These are phyloP conservation scores for Drosophila saltans DNA, from an alignment of 1,140 invertebrate species.

Conservation along the genomic window DNA sequence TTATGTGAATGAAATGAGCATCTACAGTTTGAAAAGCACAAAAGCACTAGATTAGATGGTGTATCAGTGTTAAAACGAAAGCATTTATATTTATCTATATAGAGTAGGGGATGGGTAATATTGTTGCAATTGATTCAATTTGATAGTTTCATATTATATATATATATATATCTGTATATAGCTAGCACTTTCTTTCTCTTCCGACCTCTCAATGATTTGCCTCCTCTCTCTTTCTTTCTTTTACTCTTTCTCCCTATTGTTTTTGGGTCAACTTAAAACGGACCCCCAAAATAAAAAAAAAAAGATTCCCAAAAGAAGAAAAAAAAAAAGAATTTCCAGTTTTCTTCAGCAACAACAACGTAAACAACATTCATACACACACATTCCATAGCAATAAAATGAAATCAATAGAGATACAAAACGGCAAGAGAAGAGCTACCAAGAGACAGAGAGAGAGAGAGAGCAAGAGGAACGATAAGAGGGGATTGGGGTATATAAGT, in stretches of 20 bases:
- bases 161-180: background rate
- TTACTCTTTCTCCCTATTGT: slow-evolving; percentile 47
- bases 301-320: slow-evolving; percentile 24
- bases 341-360: slow-evolving; percentile 36
- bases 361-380: slow-evolving; percentile 27
- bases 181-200: slow-evolving; percentile 1
- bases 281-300: slow-evolving; percentile 34
- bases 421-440: slow-evolving; percentile 4
- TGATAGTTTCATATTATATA: background rate
- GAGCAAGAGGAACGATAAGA: slow-evolving; percentile 10
- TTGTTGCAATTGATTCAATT: slow-evolving; percentile 8
- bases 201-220: background rate
- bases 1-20: slow-evolving; percentile 21
- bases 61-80: background rate
- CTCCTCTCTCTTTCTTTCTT: background rate
- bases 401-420: slow-evolving; percentile 63
- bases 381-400: slow-evolving; percentile 66
- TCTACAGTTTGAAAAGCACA: slow-evolving; percentile 36
- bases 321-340: slow-evolving; percentile 65
- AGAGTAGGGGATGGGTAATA: slow-evolving; percentile 38
- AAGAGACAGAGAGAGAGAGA: slow-evolving; percentile 17
- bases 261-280: slow-evolving; percentile 65
- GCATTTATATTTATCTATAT: slow-evolving; percentile 14
- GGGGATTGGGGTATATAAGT: slow-evolving; percentile 6
- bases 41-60: slow-evolving; percentile 14